These are phyloP conservation scores for Lochmaea crataegi DNA, from an alignment of 2,888 invertebrate genomes.

Conservation along the genomic window DNA sequence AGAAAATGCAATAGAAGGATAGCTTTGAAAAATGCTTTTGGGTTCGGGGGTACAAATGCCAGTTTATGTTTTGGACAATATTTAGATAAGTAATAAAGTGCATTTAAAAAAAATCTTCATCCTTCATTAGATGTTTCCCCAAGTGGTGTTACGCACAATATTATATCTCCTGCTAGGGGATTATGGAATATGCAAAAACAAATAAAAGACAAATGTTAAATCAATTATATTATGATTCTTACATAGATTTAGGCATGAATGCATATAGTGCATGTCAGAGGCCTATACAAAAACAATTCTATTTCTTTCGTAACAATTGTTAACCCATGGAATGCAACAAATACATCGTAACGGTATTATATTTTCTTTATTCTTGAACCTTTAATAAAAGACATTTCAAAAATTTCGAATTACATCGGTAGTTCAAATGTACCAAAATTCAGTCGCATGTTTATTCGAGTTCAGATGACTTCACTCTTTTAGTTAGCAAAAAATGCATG, in stretches of 20 bases:
- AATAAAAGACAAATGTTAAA: conserved; percentile 9
- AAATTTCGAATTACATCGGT: conserved; percentile 1
- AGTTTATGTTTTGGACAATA: conserved; percentile 76
- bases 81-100: conserved; percentile 33
- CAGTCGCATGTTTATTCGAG: background rate
- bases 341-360: conserved; percentile 52
- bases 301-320: conserved; percentile 58
- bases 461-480: background rate
- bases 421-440: conserved; percentile 15
- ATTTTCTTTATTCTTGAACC: conserved; percentile 29
- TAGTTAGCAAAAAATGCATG: background rate
- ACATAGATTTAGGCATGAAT: conserved; percentile 54
- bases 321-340: conserved; percentile 66
- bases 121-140: no score
- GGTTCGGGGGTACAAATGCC: conserved; percentile 99
- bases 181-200: background rate
- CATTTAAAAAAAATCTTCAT: background rate
- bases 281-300: conserved; percentile 59
- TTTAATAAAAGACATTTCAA: conserved; percentile 1
- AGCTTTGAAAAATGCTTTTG: conserved; percentile 97
- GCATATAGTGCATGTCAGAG: conserved; percentile 44
- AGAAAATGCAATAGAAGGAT: conserved; percentile 68
- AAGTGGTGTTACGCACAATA: no score
- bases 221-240: conserved; percentile 49
- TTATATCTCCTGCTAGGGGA: no score